phyloP scores from a whole-genome alignment of 2,113 vertebrate species.

The Engraulis encrasicolus region DNA sequence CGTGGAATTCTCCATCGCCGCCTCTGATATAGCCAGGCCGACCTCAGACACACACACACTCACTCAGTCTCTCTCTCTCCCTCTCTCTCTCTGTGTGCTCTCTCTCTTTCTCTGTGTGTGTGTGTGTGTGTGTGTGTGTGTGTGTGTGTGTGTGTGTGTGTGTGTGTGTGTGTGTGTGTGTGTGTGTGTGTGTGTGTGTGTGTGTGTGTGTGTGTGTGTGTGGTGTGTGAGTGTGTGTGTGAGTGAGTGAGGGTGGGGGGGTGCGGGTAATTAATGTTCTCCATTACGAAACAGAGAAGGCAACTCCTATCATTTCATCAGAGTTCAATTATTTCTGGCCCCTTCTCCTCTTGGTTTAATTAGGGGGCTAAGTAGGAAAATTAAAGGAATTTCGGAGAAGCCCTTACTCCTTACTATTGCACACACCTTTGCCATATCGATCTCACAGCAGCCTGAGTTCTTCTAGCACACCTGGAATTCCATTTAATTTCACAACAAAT shows the following conservation, averaged over 20 bases:
- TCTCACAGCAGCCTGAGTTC: not conserved
- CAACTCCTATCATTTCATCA: not conserved
- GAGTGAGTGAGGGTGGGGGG: too few species aligned
- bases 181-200: too few species aligned
- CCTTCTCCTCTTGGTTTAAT: not conserved
- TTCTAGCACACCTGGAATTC: not conserved
- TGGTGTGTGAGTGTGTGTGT: too few species aligned
- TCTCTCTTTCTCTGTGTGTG: too few species aligned
- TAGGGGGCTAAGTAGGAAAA: constrained; percentile 1
- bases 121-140: too few species aligned
- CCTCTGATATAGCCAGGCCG: constrained; percentile 16
- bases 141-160: too few species aligned
- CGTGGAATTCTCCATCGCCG: constrained; percentile 1
- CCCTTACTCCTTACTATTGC: not conserved
- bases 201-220: too few species aligned
- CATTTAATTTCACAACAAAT: not conserved
- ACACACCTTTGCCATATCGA: not conserved
- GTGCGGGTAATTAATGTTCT: constrained; percentile 2
- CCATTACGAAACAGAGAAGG: constrained; percentile 13
- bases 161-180: too few species aligned
- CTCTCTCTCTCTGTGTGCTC: too few species aligned
- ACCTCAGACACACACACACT: not conserved
- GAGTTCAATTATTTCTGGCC: constrained; percentile 10
- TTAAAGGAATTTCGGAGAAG: not conserved
- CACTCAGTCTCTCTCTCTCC: not conserved